Percentiles rank a stretch among this genome's conserved stretches.
These are phyloP conservation scores for Encarsia formosa DNA, from an alignment of 2,888 invertebrate genomes.

Conservation along the genomic window DNA sequence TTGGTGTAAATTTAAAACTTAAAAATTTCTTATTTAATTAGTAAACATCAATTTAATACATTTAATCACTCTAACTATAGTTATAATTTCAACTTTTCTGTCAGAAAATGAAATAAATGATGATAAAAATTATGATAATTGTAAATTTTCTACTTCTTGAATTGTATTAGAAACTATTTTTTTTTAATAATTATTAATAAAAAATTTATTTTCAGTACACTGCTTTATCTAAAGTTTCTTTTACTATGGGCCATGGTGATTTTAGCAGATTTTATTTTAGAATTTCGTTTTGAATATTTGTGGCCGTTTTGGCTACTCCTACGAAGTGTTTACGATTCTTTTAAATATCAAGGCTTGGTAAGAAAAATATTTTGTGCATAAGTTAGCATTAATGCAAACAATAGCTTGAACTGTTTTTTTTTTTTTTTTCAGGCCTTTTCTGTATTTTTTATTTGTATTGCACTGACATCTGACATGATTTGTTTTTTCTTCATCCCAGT, in stretches of 20 bases:
- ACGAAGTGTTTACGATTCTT: constrained; percentile 93
- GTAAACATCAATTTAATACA: no score
- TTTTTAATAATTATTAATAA: no score
- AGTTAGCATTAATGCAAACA: no score
- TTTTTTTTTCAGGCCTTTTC: constrained; percentile 80
- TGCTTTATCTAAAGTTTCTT: constrained; percentile 92
- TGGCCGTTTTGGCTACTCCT: constrained; percentile 98
- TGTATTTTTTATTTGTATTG: constrained; percentile 96
- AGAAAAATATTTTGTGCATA: constrained; percentile 49
- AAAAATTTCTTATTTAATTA: no score
- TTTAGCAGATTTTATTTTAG: constrained; percentile 92
- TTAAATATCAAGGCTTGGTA: constrained; percentile 96
- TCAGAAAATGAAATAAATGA: no score
- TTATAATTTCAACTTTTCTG: no score
- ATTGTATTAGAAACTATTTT: no score
- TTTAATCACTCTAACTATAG: no score
- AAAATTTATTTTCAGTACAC: constrained; percentile 73
- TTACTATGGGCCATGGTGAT: constrained; percentile 92
- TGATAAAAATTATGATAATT: no score
- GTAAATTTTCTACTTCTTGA: no score
- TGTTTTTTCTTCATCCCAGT: constrained; percentile 99
- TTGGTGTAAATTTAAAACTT: no score
- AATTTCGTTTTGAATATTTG: constrained; percentile 97
- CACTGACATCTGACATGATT: constrained; percentile 95
- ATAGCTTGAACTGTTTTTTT: no score